Evolutionary conservation across 2,888 invertebrate genomes (phyloP), one percentile per base, ranked within the genome.

Genomic region (Acanthosepion esculentum): DNA sequence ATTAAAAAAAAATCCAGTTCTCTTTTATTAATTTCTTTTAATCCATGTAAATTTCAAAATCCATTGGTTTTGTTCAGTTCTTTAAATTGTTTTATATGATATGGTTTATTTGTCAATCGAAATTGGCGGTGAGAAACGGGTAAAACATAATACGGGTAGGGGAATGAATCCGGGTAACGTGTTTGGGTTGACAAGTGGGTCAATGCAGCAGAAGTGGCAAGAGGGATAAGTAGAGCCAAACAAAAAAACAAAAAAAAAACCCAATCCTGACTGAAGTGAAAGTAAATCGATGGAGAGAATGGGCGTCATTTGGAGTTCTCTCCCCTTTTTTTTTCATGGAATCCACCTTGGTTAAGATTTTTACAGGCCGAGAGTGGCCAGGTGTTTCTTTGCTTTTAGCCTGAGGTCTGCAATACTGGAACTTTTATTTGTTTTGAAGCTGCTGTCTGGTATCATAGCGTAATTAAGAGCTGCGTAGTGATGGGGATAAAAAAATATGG

Each of bases 361-460:
- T 95, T 95, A 96, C 26, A 97, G 96, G n/a, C 98, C 99, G 94
- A 99, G 98, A 0, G 99, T 99, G 96, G 99, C 99, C 59, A 99
- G 98, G 97, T 99, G 99, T 96, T 99, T 98, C 97, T 99, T 98
- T 48, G 99, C 99, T 97, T 99, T 99, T 96, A 99, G 98, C 96
- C 99, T 98, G 95, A 99, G 98, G 98, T 99, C 99, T 0, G 99
- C 99, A 97, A 99, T 99, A 97, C 99, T 99, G 48, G 99, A 99
- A 96, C 98, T 98, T 95, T 98, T 97, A 20, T 99, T 98, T 0
- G 97, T 96, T 96, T 99, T 98, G 95, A 98, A 98, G 92, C 98
- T 98, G 48, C 98, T 98, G 95, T 98, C 98, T 93, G 99, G 98
- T 48, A 94, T 92, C 64, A 95, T 48, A 20, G 95, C 94, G 94